These are phyloP conservation scores for Dasyornis broadbenti DNA, from an alignment of 2,113 vertebrate species.

Conservation along the genomic window DNA sequence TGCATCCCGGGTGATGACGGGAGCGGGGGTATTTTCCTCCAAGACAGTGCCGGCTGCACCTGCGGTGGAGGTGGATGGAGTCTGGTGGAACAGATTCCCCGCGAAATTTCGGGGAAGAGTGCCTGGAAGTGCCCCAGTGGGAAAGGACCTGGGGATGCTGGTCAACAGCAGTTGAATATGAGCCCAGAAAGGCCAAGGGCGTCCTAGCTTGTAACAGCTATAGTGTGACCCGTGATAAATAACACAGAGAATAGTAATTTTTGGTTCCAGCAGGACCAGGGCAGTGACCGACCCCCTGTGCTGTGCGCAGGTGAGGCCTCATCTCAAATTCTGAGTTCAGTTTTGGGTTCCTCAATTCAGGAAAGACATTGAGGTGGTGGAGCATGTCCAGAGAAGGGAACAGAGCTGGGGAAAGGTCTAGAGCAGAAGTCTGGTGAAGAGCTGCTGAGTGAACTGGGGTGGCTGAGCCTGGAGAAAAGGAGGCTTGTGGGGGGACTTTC, in stretches of 20 bases:
- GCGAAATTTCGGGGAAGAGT: fast-evolving
- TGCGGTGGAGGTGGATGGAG: fast-evolving
- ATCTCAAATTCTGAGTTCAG: neutral
- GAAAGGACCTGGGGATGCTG: neutral
- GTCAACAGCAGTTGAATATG: neutral
- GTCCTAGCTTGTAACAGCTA: no score
- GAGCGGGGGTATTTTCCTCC: fast-evolving
- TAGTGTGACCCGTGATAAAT: neutral
- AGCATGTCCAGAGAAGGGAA: neutral
- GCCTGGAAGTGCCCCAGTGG: neutral
- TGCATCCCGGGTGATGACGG: neutral
- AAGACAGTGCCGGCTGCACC: fast-evolving
- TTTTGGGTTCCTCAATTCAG: neutral
- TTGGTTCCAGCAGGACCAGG: neutral
- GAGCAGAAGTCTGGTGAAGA: neutral
- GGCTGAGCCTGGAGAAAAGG: neutral
- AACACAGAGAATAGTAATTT: neutral
- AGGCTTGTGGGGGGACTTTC: neutral
- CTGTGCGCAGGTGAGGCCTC: neutral
- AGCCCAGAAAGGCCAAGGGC: neutral
- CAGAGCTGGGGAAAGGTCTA: neutral
- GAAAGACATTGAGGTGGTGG: neutral
- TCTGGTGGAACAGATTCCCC: fast-evolving
- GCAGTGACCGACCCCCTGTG: neutral
- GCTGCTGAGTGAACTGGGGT: neutral